phyloP scores from a whole-genome alignment of 1,140 invertebrate species.

The Nasonia longicornis region DNA sequence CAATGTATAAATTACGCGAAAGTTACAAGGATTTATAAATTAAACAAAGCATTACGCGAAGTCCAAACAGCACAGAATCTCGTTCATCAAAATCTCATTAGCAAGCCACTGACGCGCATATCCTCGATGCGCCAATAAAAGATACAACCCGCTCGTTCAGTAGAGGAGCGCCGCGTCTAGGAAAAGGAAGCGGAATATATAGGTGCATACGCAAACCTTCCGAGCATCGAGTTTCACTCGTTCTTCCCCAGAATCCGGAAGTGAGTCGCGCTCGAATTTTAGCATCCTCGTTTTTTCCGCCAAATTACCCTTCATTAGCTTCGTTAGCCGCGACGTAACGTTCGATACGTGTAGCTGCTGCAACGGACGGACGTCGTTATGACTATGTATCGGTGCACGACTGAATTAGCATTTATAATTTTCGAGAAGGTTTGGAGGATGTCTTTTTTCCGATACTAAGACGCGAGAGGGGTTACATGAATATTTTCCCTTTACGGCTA shows the following conservation, averaged over 20 bases:
- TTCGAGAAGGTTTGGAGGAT: background rate
- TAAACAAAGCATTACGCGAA: too few species aligned
- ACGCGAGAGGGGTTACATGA: too few species aligned
- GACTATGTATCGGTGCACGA: background rate
- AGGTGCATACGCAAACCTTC: background rate
- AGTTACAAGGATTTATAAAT: too few species aligned
- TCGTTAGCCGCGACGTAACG: background rate
- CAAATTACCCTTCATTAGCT: conserved; percentile 22
- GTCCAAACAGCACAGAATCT: background rate
- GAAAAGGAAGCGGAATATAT: background rate
- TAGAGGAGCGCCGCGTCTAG: background rate
- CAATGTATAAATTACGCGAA: background rate
- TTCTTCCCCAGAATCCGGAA: conserved; percentile 32
- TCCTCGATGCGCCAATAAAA: background rate
- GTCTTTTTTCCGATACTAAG: too few species aligned
- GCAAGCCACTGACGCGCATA: background rate
- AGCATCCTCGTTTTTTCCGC: conserved; percentile 14
- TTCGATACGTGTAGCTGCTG: background rate
- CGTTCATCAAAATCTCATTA: background rate
- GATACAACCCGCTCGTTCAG: background rate
- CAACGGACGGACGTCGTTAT: background rate
- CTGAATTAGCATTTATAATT: conserved; percentile 16
- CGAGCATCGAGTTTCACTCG: conserved; percentile 54
- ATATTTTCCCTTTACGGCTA: too few species aligned
- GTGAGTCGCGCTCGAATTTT: conserved; percentile 16